Percentiles rank a stretch among this genome's conserved stretches.
Evolutionary conservation across 2,888 invertebrate species (phyloP).

Genomic region (Abrostola triplasia): DNA sequence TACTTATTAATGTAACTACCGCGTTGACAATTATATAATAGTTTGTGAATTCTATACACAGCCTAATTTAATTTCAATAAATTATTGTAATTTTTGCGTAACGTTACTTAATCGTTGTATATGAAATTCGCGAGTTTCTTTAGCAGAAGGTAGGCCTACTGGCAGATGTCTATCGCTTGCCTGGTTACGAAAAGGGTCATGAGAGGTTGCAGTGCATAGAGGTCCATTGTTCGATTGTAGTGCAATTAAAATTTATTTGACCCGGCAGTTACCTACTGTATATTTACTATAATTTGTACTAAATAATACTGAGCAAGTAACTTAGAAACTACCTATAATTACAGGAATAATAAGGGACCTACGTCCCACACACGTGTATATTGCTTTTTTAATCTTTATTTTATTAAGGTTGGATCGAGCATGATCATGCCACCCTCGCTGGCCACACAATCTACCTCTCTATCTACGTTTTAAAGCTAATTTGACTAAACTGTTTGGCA

Average conservation of each 20-base stretch:
- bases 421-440: too few species aligned
- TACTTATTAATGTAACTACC: too few species aligned
- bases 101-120: constrained; percentile 5
- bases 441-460: too few species aligned
- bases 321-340: too few species aligned
- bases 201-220: constrained; percentile 16
- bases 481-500: too few species aligned
- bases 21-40: neutral
- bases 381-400: too few species aligned
- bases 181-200: constrained; percentile 39
- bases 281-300: neutral
- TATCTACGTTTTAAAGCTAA: too few species aligned
- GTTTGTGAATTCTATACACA: neutral
- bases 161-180: constrained; percentile 51
- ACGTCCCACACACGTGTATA: too few species aligned
- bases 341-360: too few species aligned
- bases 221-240: constrained; percentile 22
- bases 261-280: neutral
- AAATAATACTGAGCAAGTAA: neutral
- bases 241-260: neutral
- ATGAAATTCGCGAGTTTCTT: constrained; percentile 21
- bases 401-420: too few species aligned
- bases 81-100: neutral
- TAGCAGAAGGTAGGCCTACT: neutral
- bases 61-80: neutral